Base-by-base conservation (phyloP, 64 coral and sea anemone genomes). In the Stichodactyla helianthus region DNA sequence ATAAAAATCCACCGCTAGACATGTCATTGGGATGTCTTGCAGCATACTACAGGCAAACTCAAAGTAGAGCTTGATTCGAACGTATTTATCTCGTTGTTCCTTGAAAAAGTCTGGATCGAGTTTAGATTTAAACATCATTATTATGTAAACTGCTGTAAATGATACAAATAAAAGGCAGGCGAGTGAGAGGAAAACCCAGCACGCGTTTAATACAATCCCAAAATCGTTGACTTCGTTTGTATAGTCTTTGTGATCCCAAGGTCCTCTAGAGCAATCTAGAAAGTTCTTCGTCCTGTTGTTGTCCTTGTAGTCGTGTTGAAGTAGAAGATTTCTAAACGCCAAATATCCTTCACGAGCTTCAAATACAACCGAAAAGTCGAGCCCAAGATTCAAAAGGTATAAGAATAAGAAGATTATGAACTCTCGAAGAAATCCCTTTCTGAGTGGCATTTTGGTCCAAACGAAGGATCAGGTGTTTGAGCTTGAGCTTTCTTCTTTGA, bases 21-120 rank as follows among this genome's bases (percentile, higher is more conserved):
- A 89, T 16, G 91, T 89, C 31, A 92, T 89, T 7, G 94, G 91
- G 27, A 96, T 93, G 54, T 96, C 91, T 81, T 96, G 88, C 0
- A 96, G 28, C 94, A 96, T 88, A 11, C 94, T 96, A 35, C 90
- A 92, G 13, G 84, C 83, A 77, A 93, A 93, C 51, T 88, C 94
- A 85, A 92, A 93, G 25, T 65, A 88, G 20, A 96, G 89, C 82
- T 93, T 90, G 7, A 93, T 89, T 18, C 79, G 83, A 0, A 89
- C 76, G 52, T 96, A 95, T 18, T 87, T 84, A 0, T 96, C 77
- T 17, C 91, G 65, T 80, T 92, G 78, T 27, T 93, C 83, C 9
- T 88, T 92, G 22, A 87, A 62, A 31, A 88, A 88, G n/a, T 86
- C 53, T 4, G 94, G 81, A 27, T 89, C 82, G 0, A 79, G 14